Base-by-base conservation (phyloP, 1,140 invertebrate species). In the Oreohelix idahoensis region DNA sequence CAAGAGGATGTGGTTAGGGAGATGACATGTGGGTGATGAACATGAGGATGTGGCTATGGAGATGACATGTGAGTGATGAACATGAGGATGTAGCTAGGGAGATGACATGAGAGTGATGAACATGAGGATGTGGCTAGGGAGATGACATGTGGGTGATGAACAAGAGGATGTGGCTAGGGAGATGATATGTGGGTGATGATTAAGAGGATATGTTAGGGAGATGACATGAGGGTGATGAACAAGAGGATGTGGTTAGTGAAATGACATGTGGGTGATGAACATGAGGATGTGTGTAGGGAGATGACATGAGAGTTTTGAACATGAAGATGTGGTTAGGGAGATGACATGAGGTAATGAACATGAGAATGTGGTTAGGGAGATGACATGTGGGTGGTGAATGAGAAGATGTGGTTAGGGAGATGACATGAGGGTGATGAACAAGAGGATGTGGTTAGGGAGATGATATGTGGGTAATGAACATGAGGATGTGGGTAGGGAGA, bases 71-170 rank as follows among this genome's bases (percentile, higher is more conserved):
- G 17, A 39, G n/a, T 71, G 70, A 71, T 11, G 32, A 36, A 39
- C 15, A 35, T 4, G 8, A 49, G 17, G 45, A 11, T 49, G 17
- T 17, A 49, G 17, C 17, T 11, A 49, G 45, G 8, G 8, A 49
- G 45, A 49, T 8, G 45, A 49, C 45, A 49, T 49, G 45, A 49
- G 10, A 49, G 45, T 49, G 45, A 49, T 17, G 17, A 11, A 49
- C 45, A 49, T n/a, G n/a, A n/a, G n/a, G n/a, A n/a, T n/a, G n/a
- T n/a, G n/a, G 45, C 17, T 11, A 49, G 45, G 8, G 8, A 49
- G 45, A 49, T 49, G 45, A 49, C 45, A 84, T 77, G 17, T 83
- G 23, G 78, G 38, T 73, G 75, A 73, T 20, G 13, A 74, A 49
- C 45, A 73, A 1, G 23, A 38, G 32, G 45, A n/a, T n/a, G n/a